Base-by-base conservation (phyloP, 1,140 invertebrate species). In the Pogonognathellus flavescens region DNA sequence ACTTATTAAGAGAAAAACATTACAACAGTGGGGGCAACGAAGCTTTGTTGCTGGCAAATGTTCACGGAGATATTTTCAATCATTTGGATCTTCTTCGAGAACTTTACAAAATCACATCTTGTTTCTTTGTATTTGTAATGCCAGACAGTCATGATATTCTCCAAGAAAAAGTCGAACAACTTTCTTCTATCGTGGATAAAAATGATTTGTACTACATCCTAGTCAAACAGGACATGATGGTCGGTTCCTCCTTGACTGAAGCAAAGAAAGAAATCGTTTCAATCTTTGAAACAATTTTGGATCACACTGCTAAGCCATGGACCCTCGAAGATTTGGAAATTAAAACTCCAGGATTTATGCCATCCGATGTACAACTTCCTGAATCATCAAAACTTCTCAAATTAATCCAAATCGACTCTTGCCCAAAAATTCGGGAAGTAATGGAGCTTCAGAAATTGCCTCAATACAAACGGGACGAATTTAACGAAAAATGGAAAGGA, bases 191-290 rank as follows among this genome's bases (percentile, higher is more conserved):
- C 22, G 53, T 81, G 1, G 14, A 53, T 22, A 57, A 81, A 11
- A 81, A 50, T 11, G 70, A 76, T 16, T 41, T 76, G 25, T 76
- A 81, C 50, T 81, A 76, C 70, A 76, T 76, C 31, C 41, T 76
- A 5, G 16, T 76, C 20, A 66, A 66, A 14, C 5, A 18, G 3
- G 13, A 49, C 25, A 10, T 11, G 50, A 53, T 6, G 50, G 25
- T 22, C n/a, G 8, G 22, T 80, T 55, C 13, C 5, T 14, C 31
- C 18, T 41, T 41, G 31, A 41, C 1, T 41, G 41, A 76, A 4
- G 31, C 70, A 10, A 4, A n/a, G 31, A 8, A 16, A 4, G 70
- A 76, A 20, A 3, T 76, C 3, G 25, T 76, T n/a, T 49, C 31
- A 2, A 76, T 76, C n/a, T 76, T 76, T 31, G 70, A 4, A n/a